Conservation (phyloP, 2,113 vertebrate genomes). For the Gambusia affinis region DNA sequence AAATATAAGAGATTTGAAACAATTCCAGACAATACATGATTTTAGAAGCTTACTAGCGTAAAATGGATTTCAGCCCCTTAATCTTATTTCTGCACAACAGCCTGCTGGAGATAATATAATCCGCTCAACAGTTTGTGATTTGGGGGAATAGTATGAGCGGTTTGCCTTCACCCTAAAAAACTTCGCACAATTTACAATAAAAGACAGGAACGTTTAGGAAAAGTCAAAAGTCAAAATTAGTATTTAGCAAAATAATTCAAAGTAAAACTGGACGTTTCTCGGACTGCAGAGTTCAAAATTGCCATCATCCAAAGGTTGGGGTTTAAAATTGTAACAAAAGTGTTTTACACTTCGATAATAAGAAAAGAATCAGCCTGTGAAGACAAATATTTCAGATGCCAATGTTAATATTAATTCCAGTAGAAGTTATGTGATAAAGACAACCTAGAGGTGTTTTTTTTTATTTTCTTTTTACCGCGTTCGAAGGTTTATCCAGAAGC, state of each 20-base stretch:
- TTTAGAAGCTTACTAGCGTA: no score
- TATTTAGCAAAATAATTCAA: no score
- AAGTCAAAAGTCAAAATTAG: not conserved
- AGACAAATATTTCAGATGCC: conserved; percentile 7
- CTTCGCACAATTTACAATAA: not conserved
- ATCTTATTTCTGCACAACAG: no score
- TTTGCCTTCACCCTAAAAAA: no score
- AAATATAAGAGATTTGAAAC: no score
- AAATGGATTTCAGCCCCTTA: no score
- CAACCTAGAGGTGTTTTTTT: conserved; percentile 31
- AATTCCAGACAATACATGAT: no score
- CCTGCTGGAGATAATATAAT: no score
- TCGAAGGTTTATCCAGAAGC: conserved; percentile 45
- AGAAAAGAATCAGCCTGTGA: not conserved
- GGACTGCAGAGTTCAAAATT: no score
- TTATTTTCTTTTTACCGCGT: conserved; percentile 36
- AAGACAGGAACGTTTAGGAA: not conserved
- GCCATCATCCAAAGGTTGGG: no score
- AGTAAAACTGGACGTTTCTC: not conserved
- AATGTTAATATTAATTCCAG: conserved; percentile 38
- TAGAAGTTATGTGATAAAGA: conserved; percentile 37
- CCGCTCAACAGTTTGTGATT: no score
- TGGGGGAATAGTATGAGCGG: no score
- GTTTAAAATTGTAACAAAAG: not conserved
- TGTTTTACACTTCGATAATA: not conserved